phyloP scores from a whole-genome alignment of 2,113 vertebrate species.

The Engraulis encrasicolus region DNA sequence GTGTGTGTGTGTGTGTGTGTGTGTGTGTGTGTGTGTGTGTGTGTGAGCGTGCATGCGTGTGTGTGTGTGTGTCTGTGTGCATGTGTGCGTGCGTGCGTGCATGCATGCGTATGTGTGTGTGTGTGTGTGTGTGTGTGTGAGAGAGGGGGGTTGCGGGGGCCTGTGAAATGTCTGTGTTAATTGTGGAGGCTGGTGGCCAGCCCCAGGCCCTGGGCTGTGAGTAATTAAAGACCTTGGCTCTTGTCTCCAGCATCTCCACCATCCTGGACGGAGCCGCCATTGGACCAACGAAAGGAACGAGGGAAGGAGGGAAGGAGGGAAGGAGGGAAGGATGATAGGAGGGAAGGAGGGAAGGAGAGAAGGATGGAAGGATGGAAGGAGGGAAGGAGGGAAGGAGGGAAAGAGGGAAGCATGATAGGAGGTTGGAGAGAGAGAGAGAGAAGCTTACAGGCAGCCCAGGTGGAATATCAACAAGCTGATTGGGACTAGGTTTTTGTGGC shows the following conservation, averaged over 20 bases:
- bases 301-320: no score
- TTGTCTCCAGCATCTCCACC: slow-evolving; percentile 8
- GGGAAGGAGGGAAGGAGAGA: no score
- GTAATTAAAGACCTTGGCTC: slow-evolving; percentile 15
- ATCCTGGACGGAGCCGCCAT: not conserved
- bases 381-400: no score
- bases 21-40: not conserved
- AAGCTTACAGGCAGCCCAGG: slow-evolving; percentile 11
- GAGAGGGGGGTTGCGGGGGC: not conserved
- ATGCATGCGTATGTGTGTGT: not conserved
- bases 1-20: slow-evolving; percentile 4
- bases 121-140: not conserved
- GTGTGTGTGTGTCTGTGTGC: not conserved
- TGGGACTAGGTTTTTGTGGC: not conserved
- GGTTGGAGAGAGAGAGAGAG: no score
- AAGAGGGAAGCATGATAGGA: no score
- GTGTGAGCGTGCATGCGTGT: not conserved
- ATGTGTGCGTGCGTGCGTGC: not conserved
- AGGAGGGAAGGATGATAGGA: no score
- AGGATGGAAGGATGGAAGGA: no score
- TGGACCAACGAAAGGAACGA: no score
- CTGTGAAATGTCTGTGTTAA: slow-evolving; percentile 13
- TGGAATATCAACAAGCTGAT: slow-evolving; percentile 10
- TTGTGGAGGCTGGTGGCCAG: not conserved
- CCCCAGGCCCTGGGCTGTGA: not conserved